Conservation (phyloP, 2,888 invertebrate species). For the Syrphus vitripennis region DNA sequence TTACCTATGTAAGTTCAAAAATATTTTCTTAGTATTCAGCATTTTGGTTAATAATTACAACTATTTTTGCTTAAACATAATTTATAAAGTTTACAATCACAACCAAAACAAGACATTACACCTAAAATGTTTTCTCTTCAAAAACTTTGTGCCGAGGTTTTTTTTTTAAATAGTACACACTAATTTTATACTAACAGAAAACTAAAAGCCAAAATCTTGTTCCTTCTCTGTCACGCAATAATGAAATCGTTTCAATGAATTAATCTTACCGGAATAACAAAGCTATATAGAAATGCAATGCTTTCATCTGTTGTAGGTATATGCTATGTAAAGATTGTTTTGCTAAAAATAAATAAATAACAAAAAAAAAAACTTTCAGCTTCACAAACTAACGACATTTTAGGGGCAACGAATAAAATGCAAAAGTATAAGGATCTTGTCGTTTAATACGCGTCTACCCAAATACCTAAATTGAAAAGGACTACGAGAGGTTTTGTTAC, state of each 20-base stretch:
- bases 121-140: not conserved
- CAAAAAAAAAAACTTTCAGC: not conserved
- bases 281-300: conserved; percentile 21
- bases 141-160: not conserved
- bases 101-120: not conserved
- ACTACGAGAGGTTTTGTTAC: conserved; percentile 38
- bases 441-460: conserved; percentile 1
- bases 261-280: conserved; percentile 54
- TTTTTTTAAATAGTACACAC: not conserved
- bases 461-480: conserved; percentile 52
- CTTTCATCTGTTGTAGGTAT: conserved; percentile 8
- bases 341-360: conserved; percentile 6
- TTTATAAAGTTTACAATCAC: not conserved
- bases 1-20: too few species aligned
- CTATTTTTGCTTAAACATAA: not conserved
- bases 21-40: too few species aligned
- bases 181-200: not conserved
- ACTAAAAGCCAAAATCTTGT: conserved; percentile 25
- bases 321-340: not conserved
- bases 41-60: not conserved
- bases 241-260: conserved; percentile 63
- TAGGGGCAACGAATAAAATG: conserved; percentile 45
- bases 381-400: conserved; percentile 48
- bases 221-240: conserved; percentile 57
- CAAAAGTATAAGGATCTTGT: conserved; percentile 30